A percentile compares a stretch with the other conserved stretches of the same genome.
phyloP scores from a whole-genome alignment of 2,113 vertebrate genomes.

The human (Homo sapiens) region GRCh38 chr6:16487001-16487500 shows the following conservation, averaged over 20 bases:
- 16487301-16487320: not conserved
- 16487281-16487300: not conserved
- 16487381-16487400: not conserved
- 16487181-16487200: not conserved
- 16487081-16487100: not conserved
- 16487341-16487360: not conserved
- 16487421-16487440: constrained; percentile 9
- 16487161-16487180: not conserved
- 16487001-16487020: not conserved
- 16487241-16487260: not conserved
- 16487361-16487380: not conserved
- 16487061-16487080: not conserved
- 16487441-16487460: not conserved
- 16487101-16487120: not conserved
- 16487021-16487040: constrained; percentile 55
- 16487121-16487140: not conserved
- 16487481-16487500: not conserved
- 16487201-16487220: not conserved
- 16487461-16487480: constrained; percentile 42
- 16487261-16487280: not conserved
- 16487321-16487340: not conserved
- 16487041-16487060: not conserved
- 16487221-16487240: not conserved
- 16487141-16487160: not conserved
- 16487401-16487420: constrained; percentile 15